Evolutionary conservation across 1,140 invertebrate genomes (phyloP).

Genomic region (Aethina tumida): DNA sequence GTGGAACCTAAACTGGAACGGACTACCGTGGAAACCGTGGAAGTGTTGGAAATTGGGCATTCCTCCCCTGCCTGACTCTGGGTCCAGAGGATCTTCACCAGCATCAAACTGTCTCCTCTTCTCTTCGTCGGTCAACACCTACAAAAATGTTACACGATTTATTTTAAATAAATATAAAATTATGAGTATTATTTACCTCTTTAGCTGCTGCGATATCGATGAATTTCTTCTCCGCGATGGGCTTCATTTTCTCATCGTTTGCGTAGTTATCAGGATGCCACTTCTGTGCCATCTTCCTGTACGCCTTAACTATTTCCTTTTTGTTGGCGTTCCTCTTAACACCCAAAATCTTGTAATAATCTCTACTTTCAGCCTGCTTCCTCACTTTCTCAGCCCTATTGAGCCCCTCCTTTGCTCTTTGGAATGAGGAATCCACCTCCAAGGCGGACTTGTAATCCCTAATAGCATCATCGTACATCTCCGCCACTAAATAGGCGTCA

Average conservation of each 20-base stretch:
- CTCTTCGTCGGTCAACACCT: conserved; percentile 69
- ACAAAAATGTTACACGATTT: conserved; percentile 12
- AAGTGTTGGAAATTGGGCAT: conserved; percentile 58
- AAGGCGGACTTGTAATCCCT: conserved; percentile 69
- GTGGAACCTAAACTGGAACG: conserved; percentile 96
- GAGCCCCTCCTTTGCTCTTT: conserved; percentile 82
- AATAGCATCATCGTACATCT: conserved; percentile 91
- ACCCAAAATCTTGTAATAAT: conserved; percentile 95
- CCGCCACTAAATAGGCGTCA: conserved; percentile 81
- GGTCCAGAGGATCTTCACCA: conserved; percentile 95
- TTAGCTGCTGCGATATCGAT: conserved; percentile 99
- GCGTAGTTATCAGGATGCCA: conserved; percentile 99
- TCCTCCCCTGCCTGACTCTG: conserved; percentile 61
- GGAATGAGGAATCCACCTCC: conserved; percentile 70
- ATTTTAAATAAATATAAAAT: conserved; percentile 3
- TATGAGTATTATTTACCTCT: conserved; percentile 55
- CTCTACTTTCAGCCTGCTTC: conserved; percentile 85
- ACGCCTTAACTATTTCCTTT: conserved; percentile 91
- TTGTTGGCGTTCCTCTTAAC: conserved; percentile 81
- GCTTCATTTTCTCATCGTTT: conserved; percentile 77
- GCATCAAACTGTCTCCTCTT: conserved; percentile 88
- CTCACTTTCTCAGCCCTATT: conserved; percentile 85
- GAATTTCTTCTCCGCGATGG: conserved; percentile 94
- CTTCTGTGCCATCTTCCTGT: conserved; percentile 92
- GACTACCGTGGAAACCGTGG: conserved; percentile 77